These are phyloP conservation scores for Eucriotettix oculatus DNA, from an alignment of 2,888 invertebrate genomes.

Conservation along the genomic window DNA sequence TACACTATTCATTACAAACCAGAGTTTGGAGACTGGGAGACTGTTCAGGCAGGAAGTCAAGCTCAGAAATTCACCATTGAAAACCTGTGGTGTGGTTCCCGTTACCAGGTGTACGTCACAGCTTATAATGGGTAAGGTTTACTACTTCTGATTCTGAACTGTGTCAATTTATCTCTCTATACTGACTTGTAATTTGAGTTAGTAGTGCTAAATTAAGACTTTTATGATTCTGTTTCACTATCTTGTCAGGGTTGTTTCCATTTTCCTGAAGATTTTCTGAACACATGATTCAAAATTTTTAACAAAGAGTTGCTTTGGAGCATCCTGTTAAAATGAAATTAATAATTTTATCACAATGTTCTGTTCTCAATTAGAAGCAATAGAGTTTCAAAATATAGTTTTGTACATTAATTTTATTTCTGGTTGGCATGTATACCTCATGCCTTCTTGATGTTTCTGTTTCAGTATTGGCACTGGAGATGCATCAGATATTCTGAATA, in stretches of 20 bases:
- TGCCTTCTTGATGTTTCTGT: conserved; percentile 5
- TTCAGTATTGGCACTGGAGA: conserved; percentile 79
- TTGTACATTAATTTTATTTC: too few relatives aligned
- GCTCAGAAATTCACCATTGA: conserved; percentile 73
- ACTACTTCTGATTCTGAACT: neutral
- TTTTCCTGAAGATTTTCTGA: too few relatives aligned
- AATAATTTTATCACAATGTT: too few relatives aligned
- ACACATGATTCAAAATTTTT: too few relatives aligned
- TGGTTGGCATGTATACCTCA: neutral
- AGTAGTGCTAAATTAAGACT: neutral
- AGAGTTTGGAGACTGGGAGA: conserved; percentile 89
- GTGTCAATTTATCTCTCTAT: neutral
- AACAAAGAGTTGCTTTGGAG: too few relatives aligned
- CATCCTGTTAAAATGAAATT: too few relatives aligned
- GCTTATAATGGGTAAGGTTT: conserved; percentile 71
- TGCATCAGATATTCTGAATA: conserved; percentile 74
- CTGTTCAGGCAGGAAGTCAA: conserved; percentile 59
- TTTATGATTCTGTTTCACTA: neutral
- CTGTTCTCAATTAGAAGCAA: too few relatives aligned
- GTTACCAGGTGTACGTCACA: conserved; percentile 84
- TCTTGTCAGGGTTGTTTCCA: neutral
- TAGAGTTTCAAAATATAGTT: too few relatives aligned
- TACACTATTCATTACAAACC: conserved; percentile 87
- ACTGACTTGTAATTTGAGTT: conserved; percentile 4
- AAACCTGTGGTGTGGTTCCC: conserved; percentile 78